Evolutionary conservation across 1,140 invertebrate genomes (phyloP).

Genomic region (Carposina sasakii): DNA sequence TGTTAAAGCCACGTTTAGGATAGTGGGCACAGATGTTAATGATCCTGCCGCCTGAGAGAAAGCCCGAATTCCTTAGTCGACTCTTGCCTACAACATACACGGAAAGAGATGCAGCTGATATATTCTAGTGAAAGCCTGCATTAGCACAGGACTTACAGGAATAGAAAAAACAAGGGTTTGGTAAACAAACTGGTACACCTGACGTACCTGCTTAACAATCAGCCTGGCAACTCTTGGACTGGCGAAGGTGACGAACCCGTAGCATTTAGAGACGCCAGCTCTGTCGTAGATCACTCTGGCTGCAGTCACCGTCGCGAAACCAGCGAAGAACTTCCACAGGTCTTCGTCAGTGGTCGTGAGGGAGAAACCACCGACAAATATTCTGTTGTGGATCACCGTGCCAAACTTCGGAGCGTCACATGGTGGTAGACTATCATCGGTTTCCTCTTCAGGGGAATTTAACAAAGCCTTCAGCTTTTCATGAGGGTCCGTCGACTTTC

Average conservation of each 20-base stretch:
- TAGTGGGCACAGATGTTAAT: too few species aligned
- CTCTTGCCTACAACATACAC: too few species aligned
- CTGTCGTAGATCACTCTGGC: conserved; percentile 96
- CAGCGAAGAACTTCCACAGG: conserved; percentile 85
- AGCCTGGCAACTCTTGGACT: conserved; percentile 64
- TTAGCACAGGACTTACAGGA: too few species aligned
- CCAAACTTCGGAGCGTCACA: conserved; percentile 81
- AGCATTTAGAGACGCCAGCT: conserved; percentile 95
- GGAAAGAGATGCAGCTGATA: too few species aligned
- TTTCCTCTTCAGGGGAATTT: conserved; percentile 61
- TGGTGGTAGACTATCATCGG: conserved; percentile 64
- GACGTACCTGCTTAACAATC: conserved; percentile 70
- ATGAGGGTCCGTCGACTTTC: conserved; percentile 55
- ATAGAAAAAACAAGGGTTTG: too few species aligned
- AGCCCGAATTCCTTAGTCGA: too few species aligned
- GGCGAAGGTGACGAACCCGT: conserved; percentile 95
- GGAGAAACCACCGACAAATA: conserved; percentile 96
- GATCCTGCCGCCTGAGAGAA: too few species aligned
- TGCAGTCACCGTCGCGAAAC: conserved; percentile 92
- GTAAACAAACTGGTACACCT: too few species aligned
- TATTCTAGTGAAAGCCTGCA: too few species aligned
- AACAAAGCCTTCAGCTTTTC: conserved; percentile 61
- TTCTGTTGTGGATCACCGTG: conserved; percentile 91
- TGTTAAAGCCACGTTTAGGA: too few species aligned
- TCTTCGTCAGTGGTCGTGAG: conserved; percentile 89